A percentile compares a stretch with the other conserved stretches of the same genome.
These are phyloP conservation scores for Oryzias curvinotus DNA, from an alignment of 2,113 vertebrate species.

Conservation along the genomic window DNA sequence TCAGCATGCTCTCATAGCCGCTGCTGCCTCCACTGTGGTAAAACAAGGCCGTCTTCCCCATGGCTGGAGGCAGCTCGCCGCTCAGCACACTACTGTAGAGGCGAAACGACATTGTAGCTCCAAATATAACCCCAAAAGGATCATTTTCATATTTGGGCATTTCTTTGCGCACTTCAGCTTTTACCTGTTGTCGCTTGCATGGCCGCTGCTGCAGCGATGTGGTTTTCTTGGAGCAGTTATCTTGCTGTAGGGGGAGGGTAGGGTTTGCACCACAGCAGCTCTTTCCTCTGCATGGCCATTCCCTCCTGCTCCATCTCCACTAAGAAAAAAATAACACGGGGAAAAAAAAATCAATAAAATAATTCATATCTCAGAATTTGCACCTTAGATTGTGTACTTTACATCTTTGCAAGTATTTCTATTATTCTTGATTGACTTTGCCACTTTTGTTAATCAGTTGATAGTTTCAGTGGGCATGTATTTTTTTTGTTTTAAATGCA, in stretches of 20 bases:
- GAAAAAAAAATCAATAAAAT: not conserved
- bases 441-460: not conserved
- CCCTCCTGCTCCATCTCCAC: slow-evolving; percentile 46
- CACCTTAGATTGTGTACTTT: not conserved
- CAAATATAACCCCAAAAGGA: not conserved
- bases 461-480: not conserved
- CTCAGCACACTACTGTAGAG: slow-evolving; percentile 92
- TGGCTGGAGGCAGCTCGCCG: slow-evolving; percentile 94
- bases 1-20: slow-evolving; percentile 96
- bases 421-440: no score
- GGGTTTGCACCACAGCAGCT: slow-evolving; percentile 75
- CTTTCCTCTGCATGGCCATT: slow-evolving; percentile 75
- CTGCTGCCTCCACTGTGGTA: slow-evolving; percentile 98
- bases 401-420: not conserved
- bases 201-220: slow-evolving; percentile 95
- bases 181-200: slow-evolving; percentile 89
- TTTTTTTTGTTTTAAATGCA: not conserved
- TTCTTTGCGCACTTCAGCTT: not conserved
- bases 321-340: slow-evolving; percentile 24
- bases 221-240: slow-evolving; percentile 92
- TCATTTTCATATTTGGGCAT: not conserved
- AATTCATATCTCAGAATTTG: not conserved
- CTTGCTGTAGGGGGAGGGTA: slow-evolving; percentile 98
- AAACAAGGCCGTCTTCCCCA: slow-evolving; percentile 96
- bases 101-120: not conserved